Percentiles rank a stretch among this genome's conserved stretches.
Conservation (phyloP, 1,140 invertebrate species). For the Drosophila teissieri region DNA sequence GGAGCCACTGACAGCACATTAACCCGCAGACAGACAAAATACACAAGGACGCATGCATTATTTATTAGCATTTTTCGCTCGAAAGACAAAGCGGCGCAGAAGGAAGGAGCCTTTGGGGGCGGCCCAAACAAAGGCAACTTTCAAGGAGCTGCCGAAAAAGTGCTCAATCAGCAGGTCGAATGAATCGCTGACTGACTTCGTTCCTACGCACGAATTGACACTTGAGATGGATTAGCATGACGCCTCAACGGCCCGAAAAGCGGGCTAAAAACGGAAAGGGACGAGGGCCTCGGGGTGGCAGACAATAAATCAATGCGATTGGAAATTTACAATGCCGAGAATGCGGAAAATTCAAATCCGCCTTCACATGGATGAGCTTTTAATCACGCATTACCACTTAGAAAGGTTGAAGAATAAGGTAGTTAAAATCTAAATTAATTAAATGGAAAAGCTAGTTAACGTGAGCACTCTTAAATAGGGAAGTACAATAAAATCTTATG, state of each 20-base stretch:
- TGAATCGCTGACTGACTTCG: conserved; percentile 72
- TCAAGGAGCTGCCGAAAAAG: conserved; percentile 51
- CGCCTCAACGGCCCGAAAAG: conserved; percentile 35
- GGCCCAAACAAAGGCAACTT: conserved; percentile 34
- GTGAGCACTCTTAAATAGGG: too few relatives aligned
- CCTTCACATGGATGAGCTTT: conserved; percentile 1
- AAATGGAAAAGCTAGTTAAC: too few relatives aligned
- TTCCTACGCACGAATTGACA: conserved; percentile 76
- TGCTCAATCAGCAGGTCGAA: conserved; percentile 74
- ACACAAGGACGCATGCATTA: conserved; percentile 79
- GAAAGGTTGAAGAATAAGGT: not conserved
- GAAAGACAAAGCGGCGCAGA: conserved; percentile 50
- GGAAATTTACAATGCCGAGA: conserved; percentile 36
- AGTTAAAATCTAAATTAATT: not conserved
- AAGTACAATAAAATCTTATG: too few relatives aligned
- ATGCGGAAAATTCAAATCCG: conserved; percentile 26
- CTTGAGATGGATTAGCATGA: conserved; percentile 78
- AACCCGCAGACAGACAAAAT: conserved; percentile 62
- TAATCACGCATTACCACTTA: not conserved
- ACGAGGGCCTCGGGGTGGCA: not conserved
- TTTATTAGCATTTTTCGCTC: conserved; percentile 73
- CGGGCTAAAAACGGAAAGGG: not conserved
- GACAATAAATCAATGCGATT: conserved; percentile 45
- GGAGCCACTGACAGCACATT: conserved; percentile 74
- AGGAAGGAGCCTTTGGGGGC: conserved; percentile 1